phyloP scores from a whole-genome alignment of 1,140 invertebrate species.

The Eciton burchellii region DNA sequence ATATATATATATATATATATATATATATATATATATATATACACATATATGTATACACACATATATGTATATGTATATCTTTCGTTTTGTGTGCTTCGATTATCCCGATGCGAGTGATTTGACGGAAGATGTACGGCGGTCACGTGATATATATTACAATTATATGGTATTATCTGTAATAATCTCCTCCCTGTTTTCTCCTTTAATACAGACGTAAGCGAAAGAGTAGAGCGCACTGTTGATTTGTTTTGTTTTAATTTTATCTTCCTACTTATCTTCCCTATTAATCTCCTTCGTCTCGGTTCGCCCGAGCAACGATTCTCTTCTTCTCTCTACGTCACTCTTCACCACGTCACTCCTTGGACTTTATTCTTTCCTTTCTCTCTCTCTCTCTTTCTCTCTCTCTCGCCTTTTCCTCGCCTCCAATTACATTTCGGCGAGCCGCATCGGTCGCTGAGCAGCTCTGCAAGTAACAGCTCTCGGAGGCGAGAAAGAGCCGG shows the following conservation, averaged over 20 bases:
- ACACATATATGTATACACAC: no score
- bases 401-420: neutral
- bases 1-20: constrained; percentile 17
- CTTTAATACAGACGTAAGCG: constrained; percentile 70
- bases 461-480: constrained; percentile 25
- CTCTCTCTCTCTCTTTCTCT: constrained; percentile 5
- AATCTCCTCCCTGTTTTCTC: constrained; percentile 62
- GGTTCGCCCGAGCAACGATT: neutral
- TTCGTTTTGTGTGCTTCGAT: constrained; percentile 61
- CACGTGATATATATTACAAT: constrained; percentile 80
- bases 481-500: constrained; percentile 8
- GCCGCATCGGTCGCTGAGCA: constrained; percentile 19
- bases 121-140: constrained; percentile 75
- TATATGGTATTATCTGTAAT: constrained; percentile 75
- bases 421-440: constrained; percentile 45
- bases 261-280: neutral
- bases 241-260: constrained; percentile 71
- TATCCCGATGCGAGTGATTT: constrained; percentile 70
- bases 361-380: neutral
- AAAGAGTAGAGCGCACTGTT: constrained; percentile 74
- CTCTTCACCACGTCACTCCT: constrained; percentile 6
- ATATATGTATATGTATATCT: no score
- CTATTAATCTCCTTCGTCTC: neutral
- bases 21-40: no score
- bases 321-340: constrained; percentile 20